Percentiles rank a stretch among this genome's conserved stretches.
Evolutionary conservation across 2,113 vertebrate species (phyloP).

Genomic region (Amphiprion percula): DNA sequence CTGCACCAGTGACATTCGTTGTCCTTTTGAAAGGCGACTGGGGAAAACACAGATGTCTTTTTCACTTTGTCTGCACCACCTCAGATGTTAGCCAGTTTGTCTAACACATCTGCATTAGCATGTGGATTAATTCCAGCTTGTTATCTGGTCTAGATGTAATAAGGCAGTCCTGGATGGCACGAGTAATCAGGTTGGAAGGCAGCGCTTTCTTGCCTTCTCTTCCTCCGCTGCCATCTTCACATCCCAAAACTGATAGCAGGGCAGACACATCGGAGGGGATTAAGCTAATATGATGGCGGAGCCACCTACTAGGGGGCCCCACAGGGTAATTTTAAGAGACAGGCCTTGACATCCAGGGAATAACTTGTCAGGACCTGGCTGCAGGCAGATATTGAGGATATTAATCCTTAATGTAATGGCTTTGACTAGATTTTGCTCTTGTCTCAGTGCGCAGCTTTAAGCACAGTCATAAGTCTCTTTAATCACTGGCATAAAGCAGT

Average conservation of each 20-base stretch:
- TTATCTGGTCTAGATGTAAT: constrained; percentile 76
- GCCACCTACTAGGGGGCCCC: constrained; percentile 72
- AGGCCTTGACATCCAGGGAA: constrained; percentile 68
- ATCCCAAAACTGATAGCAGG: constrained; percentile 75
- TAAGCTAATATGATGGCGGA: constrained; percentile 82
- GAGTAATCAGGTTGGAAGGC: constrained; percentile 69
- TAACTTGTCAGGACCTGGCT: constrained; percentile 76
- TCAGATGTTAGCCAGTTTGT: constrained; percentile 55
- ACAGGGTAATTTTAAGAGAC: constrained; percentile 74
- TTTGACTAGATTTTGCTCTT: constrained; percentile 73
- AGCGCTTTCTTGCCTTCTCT: constrained; percentile 39
- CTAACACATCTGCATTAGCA: constrained; percentile 61
- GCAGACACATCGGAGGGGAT: constrained; percentile 78
- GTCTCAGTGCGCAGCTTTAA: constrained; percentile 69
- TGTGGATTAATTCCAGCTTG: constrained; percentile 76
- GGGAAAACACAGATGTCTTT: constrained; percentile 54
- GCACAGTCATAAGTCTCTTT: constrained; percentile 73
- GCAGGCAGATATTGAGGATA: constrained; percentile 74
- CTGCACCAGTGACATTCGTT: constrained; percentile 10
- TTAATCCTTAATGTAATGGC: constrained; percentile 80
- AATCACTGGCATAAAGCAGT: constrained; percentile 77
- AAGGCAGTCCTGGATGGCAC: constrained; percentile 60
- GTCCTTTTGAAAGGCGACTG: constrained; percentile 25
- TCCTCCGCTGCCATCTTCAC: constrained; percentile 58
- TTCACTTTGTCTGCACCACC: constrained; percentile 46